Evolutionary conservation across 2,888 invertebrate species (phyloP), one percentile per base, ranked within the genome.

Genomic region (Scrobipalpa atriplicella): DNA sequence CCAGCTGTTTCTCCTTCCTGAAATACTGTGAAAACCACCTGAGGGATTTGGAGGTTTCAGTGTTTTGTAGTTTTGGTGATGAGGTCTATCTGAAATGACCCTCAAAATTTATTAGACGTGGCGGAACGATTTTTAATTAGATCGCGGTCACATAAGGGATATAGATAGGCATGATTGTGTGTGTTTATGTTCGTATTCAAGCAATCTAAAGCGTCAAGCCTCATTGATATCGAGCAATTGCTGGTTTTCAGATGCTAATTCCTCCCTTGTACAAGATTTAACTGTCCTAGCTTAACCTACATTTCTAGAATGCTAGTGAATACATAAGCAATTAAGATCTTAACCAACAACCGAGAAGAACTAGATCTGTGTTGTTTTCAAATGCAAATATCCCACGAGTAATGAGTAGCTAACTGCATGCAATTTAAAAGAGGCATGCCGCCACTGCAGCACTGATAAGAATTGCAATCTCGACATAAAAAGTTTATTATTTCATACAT

Each of bases 391-490:
- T 78, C 80, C 77, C 78, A 72, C 77, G 79, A 81, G 84, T 86
- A 87, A 88, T 87, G 88, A 85, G 83, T 78, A 79, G 82, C 81
- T 83, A 82, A 83, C 82, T 82, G 81, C 81, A 84, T 88, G 84
- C 85, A 86, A 87, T 89, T 87, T 87, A 84, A 88, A 90, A 84
- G 77, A 82, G 78, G 75, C 68, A 62, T 62, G 16, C 11, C 39
- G 16, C 8, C 56, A 66, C 36, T 36, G 61, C 0, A 19, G 11
- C 10, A 19, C 47, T 29, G 29, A 58, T 16, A 21, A 11, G n/a
- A 13, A 29, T 1, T 21, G 18, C 9, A 47, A 47, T 16, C 38
- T 51, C n/a, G 47, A 8, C 29, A 29, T 16, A 2, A 13, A 1
- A 47, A 11, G 5, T 61, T n/a, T 2, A 41, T 6, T 19, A 19